A percentile compares a stretch with the other conserved stretches of the same genome.
Conservation (phyloP, 2,113 vertebrate genomes). For the Chaetodon auriga region DNA sequence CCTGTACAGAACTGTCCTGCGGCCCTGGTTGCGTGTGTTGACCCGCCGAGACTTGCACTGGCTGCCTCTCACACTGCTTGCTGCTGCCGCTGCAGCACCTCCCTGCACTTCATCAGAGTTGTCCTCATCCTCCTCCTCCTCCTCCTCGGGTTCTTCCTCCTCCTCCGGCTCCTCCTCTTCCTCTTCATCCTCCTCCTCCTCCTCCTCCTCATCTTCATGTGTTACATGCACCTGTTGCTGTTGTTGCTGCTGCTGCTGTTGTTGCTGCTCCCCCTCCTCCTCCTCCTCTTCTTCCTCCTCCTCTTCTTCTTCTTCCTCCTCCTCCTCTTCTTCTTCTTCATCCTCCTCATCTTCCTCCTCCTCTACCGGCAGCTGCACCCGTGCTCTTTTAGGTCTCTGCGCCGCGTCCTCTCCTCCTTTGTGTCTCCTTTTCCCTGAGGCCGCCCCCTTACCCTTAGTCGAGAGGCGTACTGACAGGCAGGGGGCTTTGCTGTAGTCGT, state of each 20-base stretch:
- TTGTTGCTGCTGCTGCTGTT: slow-evolving; percentile 71
- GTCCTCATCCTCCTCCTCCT: slow-evolving; percentile 76
- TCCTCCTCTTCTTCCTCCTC: slow-evolving; percentile 72
- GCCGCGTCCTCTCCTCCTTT: slow-evolving; percentile 77
- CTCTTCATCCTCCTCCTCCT: slow-evolving; percentile 50
- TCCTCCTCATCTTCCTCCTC: slow-evolving; percentile 80
- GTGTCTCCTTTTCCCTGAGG: slow-evolving; percentile 82
- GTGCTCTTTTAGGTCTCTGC: slow-evolving; percentile 80
- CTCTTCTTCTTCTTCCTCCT: slow-evolving; percentile 76
- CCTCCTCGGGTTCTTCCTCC: slow-evolving; percentile 78
- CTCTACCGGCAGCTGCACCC: slow-evolving; percentile 69
- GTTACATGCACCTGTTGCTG: slow-evolving; percentile 68
- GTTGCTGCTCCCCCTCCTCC: slow-evolving; percentile 75
- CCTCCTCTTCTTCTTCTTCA: slow-evolving; percentile 81
- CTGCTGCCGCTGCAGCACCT: slow-evolving; percentile 65
- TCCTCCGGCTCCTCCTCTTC: slow-evolving; percentile 74
- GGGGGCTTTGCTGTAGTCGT: slow-evolving; percentile 97
- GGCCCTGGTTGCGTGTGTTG: slow-evolving; percentile 96
- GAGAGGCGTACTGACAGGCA: slow-evolving; percentile 85
- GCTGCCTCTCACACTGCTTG: slow-evolving; percentile 70
- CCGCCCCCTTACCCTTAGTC: slow-evolving; percentile 79
- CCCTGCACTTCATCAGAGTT: slow-evolving; percentile 74
- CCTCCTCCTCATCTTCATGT: slow-evolving; percentile 74
- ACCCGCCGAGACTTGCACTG: slow-evolving; percentile 86
- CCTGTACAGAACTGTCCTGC: slow-evolving; percentile 94